Conservation (phyloP, 2,797 vertebrate species). For the Ammospiza maritima region DNA sequence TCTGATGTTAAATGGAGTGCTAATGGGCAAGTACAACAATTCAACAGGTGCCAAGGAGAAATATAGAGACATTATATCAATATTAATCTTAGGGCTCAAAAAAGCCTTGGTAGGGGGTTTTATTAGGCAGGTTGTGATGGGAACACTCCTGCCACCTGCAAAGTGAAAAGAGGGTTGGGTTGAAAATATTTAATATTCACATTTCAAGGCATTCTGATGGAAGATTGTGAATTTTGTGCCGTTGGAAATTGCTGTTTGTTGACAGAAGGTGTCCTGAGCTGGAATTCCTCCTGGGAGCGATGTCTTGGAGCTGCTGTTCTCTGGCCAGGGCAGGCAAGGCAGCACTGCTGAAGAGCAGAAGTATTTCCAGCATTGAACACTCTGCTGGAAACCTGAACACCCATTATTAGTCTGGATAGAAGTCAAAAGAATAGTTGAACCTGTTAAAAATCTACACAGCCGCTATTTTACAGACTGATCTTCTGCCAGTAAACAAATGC, state of each 20-base stretch:
- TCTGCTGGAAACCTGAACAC: slow-evolving; percentile 1
- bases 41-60: slow-evolving; percentile 82
- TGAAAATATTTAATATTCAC: neutral
- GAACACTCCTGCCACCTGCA: slow-evolving; percentile 22
- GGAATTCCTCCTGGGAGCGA: neutral
- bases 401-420: slow-evolving; percentile 6
- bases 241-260: neutral
- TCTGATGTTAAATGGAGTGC: slow-evolving; percentile 83
- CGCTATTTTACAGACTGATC: slow-evolving; percentile 11
- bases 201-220: neutral
- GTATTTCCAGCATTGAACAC: neutral
- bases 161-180: neutral
- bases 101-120: slow-evolving; percentile 64
- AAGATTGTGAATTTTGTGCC: neutral
- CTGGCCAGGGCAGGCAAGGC: neutral
- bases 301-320: neutral
- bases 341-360: neutral
- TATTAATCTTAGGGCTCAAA: slow-evolving; percentile 75
- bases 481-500: slow-evolving; percentile 52
- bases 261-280: neutral
- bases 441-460: slow-evolving; percentile 22
- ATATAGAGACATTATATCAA: slow-evolving; percentile 81
- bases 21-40: slow-evolving; percentile 83
- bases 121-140: slow-evolving; percentile 51
- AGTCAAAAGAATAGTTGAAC: slow-evolving; percentile 44